Evolutionary conservation across 2,888 invertebrate species (phyloP), one percentile per base, ranked within the genome.

Genomic region (Helobdella robusta): DNA sequence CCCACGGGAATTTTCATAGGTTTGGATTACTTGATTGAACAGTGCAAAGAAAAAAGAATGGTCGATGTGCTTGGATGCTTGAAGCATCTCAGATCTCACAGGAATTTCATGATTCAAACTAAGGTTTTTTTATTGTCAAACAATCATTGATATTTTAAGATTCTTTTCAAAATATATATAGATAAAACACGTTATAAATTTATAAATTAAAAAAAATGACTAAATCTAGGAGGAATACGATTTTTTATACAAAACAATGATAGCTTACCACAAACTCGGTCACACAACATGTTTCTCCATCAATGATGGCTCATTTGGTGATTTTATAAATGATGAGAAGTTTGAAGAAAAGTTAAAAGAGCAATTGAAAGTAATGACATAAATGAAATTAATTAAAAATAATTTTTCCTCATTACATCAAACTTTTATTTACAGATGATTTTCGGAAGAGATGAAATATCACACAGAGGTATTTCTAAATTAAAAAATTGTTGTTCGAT

Each of bases 1-100:
- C 50, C 61, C 20, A 66, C 61, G 2, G 66, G 66, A 20, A 59
- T 54, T 23, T 66, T 66, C 44, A 34, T 61, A 36, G 66, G 52
- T 15, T 30, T 66, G 15, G 48, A 61, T 20, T 48, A 52, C 44
- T 30, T 61, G 11, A 15, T 66, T 1, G 52, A 66, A 15, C 61
- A 66, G 44, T 36, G 52, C 6, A 35, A 66, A 30, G 28, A 44
- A 59, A 54, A 62, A 36, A 40, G 61, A 20, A 18, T 18, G 5
- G 54, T 66, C 5, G 66, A 66, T 30, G 50, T 66, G 3, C 34
- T 66, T 30, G 40, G 25, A 25, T 64, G 64, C 20, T 40, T 64
- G 35, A 23, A 30, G 1, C 20, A 23, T 5, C 46, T 64, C 23
- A 23, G 64, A 35, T 6, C 48, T 36, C 64, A 64, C 28, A 35